Base-by-base conservation (phyloP, 2,113 vertebrate genomes). In the Acrocephalus kingi region DNA sequence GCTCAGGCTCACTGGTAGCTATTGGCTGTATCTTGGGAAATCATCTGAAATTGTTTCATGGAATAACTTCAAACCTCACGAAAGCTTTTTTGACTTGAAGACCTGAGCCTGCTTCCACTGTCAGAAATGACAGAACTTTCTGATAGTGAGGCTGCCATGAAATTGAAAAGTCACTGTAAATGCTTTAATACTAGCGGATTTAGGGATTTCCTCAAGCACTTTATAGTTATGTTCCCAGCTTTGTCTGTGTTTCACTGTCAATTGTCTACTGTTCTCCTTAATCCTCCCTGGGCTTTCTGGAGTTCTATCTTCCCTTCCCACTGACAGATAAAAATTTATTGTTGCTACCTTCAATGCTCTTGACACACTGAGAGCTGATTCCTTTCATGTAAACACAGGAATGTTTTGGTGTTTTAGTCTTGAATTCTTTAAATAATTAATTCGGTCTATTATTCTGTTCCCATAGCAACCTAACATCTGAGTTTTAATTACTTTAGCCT, bases 171-270 rank as follows among this genome's bases (percentile, higher is more conserved):
- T 89, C 71, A 59, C 69, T 96, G 80, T 89, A 87, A 90, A 68
- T 72, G 86, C 87, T 92, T 95, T 91, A 95, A 96, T 93, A 78
- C 80, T 82, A 48, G 35, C 0, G 37, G 94, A 97, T 97, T 97
- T 95, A 91, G 81, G 89, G 96, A 97, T 97, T 97, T 97, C 94
- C 94, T 95, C 91, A 89, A 94, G 93, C 90, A 95, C 91, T 97
- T 97, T 94, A 97, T 89, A 94, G 95, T 89, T 94, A 54, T 19
- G 81, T 97, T 97, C 93, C 95, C 95, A 95, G 88, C 91, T 95
- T 96, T 96, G 95, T 96, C 81, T 86, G 51, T 84, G 84, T 76
- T 95, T 93, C 80, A 22, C 84, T 96, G 84, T 71, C 11, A 13
- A 95, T 96, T 95, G 88, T 94, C 91, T 96, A 31, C 88, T 95